These are phyloP conservation scores for Eulemur albifrons DNA, from an alignment of 2,797 vertebrate species.

Conservation along the genomic window DNA sequence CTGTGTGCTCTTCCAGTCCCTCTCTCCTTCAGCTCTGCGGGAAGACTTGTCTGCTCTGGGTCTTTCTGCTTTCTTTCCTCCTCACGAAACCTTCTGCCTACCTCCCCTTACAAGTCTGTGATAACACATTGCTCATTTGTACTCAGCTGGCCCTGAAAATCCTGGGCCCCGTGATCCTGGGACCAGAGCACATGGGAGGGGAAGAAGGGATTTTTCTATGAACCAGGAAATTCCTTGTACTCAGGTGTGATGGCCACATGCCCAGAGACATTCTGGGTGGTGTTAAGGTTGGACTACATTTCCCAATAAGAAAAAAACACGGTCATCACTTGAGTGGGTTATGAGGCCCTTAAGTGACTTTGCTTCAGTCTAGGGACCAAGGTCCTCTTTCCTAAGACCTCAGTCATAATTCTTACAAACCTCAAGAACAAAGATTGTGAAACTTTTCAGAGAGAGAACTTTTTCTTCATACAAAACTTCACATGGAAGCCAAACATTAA, in stretches of 20 bases:
- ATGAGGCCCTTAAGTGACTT: background rate
- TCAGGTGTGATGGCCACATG: background rate
- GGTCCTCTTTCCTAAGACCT: background rate
- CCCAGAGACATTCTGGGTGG: background rate
- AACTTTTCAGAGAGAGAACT: background rate
- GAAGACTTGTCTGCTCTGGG: background rate
- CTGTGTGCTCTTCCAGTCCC: background rate
- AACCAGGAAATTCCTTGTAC: background rate
- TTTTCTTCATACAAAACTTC: background rate
- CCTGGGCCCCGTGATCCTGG: background rate
- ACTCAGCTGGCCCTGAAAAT: background rate
- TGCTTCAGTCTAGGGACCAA: background rate
- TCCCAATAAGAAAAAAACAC: background rate
- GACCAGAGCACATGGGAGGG: background rate
- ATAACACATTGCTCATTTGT: background rate
- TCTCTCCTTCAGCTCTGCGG: background rate
- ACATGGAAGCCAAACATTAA: background rate
- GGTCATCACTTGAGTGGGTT: background rate
- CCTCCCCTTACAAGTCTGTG: background rate
- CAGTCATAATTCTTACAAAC: background rate
- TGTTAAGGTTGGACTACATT: background rate
- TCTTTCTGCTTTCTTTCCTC: background rate
- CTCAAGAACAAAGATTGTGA: background rate
- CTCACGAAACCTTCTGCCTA: background rate
- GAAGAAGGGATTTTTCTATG: background rate